Evolutionary conservation across 2,888 invertebrate genomes (phyloP), one percentile per base, ranked within the genome.

Genomic region (Acleris holmiana): DNA sequence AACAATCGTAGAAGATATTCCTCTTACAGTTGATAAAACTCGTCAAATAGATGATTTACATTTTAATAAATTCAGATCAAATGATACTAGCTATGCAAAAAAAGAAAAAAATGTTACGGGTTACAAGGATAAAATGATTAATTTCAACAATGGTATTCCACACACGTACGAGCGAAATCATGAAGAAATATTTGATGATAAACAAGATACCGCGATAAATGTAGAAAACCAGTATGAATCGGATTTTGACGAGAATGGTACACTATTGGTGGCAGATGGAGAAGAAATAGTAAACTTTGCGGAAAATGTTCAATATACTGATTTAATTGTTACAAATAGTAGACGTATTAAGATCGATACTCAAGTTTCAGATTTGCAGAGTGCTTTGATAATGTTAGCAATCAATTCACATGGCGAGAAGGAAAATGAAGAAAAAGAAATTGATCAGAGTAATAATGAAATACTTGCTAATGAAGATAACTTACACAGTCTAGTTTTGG

Each of bases 361-460:
- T 3, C 67, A 76, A 61, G 72, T 71, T 46, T 76, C 78, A 67
- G 84, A 89, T 73, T 77, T 90, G 61, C 82, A 90, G 68, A 83
- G 85, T 35, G 71, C 89, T 61, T 73, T 90, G 54, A 83, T 85
- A 69, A 87, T 87, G 86, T 86, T 89, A 86, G 78, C 88, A 3
- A 70, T 91, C 47, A 76, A 85, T 49, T 77, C 82, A 15, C 80
- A 83, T 54, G 57, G 76, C 15, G 17, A 44, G 15, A 75, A 76
- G 50, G 73, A 77, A 35, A 69, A 72, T 23, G 72, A 74, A 15
- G 73, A 77, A 25, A 50, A 65, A 57, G 61, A 60, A 19, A 17
- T 58, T 67, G 54, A 40, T 41, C 47, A 67, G 40, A 19, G 48
- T 21, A 62, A 62, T 18, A 55, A 64, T 25, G 65, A 56, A 29